A percentile compares a stretch with the other conserved stretches of the same genome.
Evolutionary conservation across 2,113 vertebrate species (phyloP).

Genomic region (Deroptyus accipitrinus): DNA sequence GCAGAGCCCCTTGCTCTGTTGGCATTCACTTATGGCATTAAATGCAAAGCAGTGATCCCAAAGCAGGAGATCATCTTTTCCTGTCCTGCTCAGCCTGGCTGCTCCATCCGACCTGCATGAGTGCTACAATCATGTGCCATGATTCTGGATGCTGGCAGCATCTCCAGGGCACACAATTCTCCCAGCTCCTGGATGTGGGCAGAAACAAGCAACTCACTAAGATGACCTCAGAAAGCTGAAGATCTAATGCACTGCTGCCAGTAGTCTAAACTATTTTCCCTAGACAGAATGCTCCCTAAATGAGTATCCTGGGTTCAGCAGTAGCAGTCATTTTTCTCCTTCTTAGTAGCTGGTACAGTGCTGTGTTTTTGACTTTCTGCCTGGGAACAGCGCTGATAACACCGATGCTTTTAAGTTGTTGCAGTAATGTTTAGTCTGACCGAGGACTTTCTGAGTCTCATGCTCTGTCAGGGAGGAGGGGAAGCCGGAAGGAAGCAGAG

Average conservation of each 20-base stretch:
- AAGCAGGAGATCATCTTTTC: neutral
- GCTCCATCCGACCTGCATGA: neutral
- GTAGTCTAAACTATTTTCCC: neutral
- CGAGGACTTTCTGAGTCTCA: too few relatives aligned
- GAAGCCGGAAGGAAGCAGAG: too few relatives aligned
- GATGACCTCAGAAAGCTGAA: neutral
- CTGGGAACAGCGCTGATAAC: too few relatives aligned
- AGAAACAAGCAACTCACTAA: neutral
- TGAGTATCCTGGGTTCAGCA: too few relatives aligned
- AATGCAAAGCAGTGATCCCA: neutral
- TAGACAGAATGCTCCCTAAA: neutral
- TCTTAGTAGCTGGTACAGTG: too few relatives aligned
- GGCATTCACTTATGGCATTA: fast-evolving
- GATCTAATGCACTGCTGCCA: neutral
- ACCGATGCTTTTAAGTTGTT: too few relatives aligned
- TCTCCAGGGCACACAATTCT: neutral
- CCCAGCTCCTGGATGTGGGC: neutral
- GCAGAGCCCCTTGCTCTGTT: neutral
- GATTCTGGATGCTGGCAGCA: neutral
- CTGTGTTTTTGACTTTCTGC: too few relatives aligned
- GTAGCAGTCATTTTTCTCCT: too few relatives aligned
- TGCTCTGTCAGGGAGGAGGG: too few relatives aligned
- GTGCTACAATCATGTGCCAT: fast-evolving
- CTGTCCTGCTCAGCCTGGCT: neutral
- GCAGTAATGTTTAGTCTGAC: too few relatives aligned